A percentile compares a stretch with the other conserved stretches of the same genome.
These are phyloP conservation scores for Tympanoctomys barrerae DNA, from an alignment of 2,797 vertebrate species.

Conservation along the genomic window DNA sequence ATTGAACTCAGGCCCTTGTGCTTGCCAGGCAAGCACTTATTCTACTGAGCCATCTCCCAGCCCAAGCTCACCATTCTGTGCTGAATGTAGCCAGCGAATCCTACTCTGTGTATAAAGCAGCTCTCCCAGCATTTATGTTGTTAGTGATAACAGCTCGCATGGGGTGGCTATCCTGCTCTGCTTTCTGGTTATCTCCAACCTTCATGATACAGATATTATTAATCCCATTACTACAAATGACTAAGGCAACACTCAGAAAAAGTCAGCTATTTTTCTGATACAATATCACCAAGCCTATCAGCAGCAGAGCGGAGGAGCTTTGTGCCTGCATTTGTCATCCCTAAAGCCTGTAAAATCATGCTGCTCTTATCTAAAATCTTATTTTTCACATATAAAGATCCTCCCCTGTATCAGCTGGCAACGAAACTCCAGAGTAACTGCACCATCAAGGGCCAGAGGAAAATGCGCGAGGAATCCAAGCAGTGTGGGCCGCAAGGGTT, in stretches of 20 bases:
- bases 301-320: neutral
- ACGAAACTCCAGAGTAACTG: neutral
- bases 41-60: too few relatives aligned
- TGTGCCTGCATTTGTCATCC: neutral
- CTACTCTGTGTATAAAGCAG: constrained; percentile 43
- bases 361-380: too few relatives aligned
- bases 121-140: constrained; percentile 5
- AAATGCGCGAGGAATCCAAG: constrained; percentile 30
- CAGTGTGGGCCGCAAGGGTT: constrained; percentile 49
- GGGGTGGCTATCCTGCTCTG: neutral
- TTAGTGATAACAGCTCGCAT: neutral
- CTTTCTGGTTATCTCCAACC: neutral
- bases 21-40: too few relatives aligned
- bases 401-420: constrained; percentile 29
- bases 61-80: constrained; percentile 5
- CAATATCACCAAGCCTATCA: neutral
- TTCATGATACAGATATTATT: neutral
- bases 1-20: too few relatives aligned
- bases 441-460: neutral
- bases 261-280: neutral
- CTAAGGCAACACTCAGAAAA: neutral
- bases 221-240: neutral
- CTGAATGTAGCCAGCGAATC: constrained; percentile 40
- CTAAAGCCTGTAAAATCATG: neutral
- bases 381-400: neutral